Evolutionary conservation across 2,113 vertebrate genomes (phyloP).

Genomic region (Empidonax traillii): DNA sequence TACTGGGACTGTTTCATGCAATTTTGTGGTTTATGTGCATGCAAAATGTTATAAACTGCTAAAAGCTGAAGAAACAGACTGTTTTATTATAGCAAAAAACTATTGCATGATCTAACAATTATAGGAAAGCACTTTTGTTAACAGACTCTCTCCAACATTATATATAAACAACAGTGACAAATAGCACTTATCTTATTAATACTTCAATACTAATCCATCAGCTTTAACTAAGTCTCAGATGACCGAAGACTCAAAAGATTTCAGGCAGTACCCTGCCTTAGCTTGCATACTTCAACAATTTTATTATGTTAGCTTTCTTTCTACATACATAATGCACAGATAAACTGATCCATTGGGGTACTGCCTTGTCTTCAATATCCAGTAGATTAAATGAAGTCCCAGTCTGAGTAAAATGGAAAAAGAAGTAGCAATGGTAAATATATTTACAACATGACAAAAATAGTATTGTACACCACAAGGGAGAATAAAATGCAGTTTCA

Average conservation of each 20-base stretch:
- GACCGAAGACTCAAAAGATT: slow-evolving; percentile 18
- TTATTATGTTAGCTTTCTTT: slow-evolving; percentile 43
- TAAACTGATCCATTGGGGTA: slow-evolving; percentile 21
- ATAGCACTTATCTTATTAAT: slow-evolving; percentile 38
- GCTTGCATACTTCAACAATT: slow-evolving; percentile 38
- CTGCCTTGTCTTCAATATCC: slow-evolving; percentile 10
- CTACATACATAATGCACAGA: slow-evolving; percentile 25
- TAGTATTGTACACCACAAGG: not conserved
- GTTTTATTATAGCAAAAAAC: not conserved
- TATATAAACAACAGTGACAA: slow-evolving; percentile 25
- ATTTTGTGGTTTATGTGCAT: not conserved
- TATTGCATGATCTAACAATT: not conserved
- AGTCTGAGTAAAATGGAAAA: not conserved
- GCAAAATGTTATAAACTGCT: not conserved
- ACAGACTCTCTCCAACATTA: not conserved
- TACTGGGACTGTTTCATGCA: not conserved
- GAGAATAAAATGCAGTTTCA: not conserved
- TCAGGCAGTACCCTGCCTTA: not conserved
- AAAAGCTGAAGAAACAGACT: not conserved
- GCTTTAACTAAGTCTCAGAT: slow-evolving; percentile 28
- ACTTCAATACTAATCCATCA: slow-evolving; percentile 40
- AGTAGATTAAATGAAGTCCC: slow-evolving; percentile 40
- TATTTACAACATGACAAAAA: not conserved
- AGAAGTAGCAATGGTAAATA: not conserved
- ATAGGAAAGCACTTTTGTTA: not conserved